Conservation (phyloP, 2,888 invertebrate species). For the Colletes collaris region DNA sequence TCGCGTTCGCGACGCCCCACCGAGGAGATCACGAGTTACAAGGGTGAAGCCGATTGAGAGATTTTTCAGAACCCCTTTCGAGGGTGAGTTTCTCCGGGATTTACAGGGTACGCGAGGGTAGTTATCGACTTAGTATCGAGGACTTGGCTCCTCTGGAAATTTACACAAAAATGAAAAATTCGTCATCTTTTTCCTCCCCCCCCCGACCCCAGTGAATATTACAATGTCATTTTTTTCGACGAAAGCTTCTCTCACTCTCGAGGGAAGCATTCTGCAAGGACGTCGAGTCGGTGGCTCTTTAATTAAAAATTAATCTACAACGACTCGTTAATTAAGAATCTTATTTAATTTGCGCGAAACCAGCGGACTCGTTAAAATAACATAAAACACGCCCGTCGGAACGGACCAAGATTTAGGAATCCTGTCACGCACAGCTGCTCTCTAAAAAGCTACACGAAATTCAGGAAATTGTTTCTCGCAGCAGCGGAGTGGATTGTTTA, state of each 20-base stretch:
- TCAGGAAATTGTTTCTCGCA: too few relatives aligned
- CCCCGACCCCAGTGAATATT: too few relatives aligned
- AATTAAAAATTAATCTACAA: background rate
- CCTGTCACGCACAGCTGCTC: background rate
- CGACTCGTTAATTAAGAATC: conserved; percentile 2
- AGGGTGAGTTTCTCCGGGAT: conserved; percentile 1
- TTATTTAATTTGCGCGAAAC: background rate
- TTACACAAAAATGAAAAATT: background rate
- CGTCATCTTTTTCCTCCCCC: too few relatives aligned
- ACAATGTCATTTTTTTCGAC: too few relatives aligned
- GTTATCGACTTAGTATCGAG: background rate
- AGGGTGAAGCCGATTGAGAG: conserved; percentile 55
- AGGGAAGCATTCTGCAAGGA: too few relatives aligned
- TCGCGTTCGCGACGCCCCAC: conserved; percentile 28
- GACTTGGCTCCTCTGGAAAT: background rate
- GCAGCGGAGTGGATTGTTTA: too few relatives aligned
- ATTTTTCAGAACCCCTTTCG: conserved; percentile 41
- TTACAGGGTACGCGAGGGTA: background rate
- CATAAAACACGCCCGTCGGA: too few relatives aligned
- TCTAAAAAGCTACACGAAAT: background rate
- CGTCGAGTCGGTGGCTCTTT: background rate
- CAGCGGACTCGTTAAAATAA: background rate
- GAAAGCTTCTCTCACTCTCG: too few relatives aligned
- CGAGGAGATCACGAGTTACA: conserved; percentile 54
- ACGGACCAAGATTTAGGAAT: background rate